Base-by-base conservation (phyloP, 2,797 vertebrate genomes). In the Peromyscus attwateri region DNA sequence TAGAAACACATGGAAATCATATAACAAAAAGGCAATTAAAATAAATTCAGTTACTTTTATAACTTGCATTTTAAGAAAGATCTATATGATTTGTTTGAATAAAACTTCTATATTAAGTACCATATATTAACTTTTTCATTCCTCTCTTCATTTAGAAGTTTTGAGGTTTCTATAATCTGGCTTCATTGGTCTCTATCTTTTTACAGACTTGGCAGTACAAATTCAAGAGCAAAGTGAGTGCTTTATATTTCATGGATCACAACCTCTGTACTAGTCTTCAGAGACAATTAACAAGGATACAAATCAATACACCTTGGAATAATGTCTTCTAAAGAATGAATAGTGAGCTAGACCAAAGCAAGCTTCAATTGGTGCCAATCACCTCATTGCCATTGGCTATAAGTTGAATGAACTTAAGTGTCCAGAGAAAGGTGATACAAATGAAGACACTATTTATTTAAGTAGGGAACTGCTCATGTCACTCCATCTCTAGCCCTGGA, bases 41-140 rank as follows among this genome's bases (percentile, higher is more conserved):
- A 27, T 46, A 81, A 84, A 66, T 66, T 16, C n/a, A 9, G n/a
- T 68, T 66, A 29, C 25, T 73, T 73, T 17, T 62, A 17, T 46
- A 70, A 77, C 25, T 95, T 40, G 25, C n/a, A 49, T 2, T 84
- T 95, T 94, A 91, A 93, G 94, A 91, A 85, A 52, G 55, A 52
- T 17, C 29, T 75, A 49, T n/a, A 40, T 57, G 60, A 62, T 68
- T 92, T 91, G 21, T 87, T 87, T 37, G 64, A 79, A 60, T 83
- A 68, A 75, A 95, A 60, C 13, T 46, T 76, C 8, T 5, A 13
- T 46, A 3, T 76, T 95, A 87, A 82, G 29, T 90, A 70, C 34
- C 34, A 95, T 43, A 2, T 34, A 49, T 37, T 46, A 73, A 16
- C 62, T 70, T 3, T 71, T 43, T 76, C 1, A 31, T 34, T 43